These are phyloP conservation scores for Crocallis elinguaria DNA, from an alignment of 2,888 invertebrate species.

Conservation along the genomic window DNA sequence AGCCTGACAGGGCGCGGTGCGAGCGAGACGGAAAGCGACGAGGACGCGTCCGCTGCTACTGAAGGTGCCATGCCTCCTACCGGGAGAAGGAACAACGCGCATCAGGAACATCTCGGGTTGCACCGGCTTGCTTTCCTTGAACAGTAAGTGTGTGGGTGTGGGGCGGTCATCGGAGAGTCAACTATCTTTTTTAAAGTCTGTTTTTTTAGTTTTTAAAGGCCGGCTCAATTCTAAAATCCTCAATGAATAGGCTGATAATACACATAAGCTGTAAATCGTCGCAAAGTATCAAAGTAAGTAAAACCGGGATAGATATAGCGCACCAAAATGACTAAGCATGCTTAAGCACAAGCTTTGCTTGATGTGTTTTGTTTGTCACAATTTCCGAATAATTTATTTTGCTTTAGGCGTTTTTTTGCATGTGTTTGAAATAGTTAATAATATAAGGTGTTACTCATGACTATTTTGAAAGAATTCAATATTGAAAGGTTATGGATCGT, in stretches of 20 bases:
- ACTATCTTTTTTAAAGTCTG: too few relatives aligned
- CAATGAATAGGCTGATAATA: too few relatives aligned
- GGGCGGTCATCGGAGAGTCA: neutral
- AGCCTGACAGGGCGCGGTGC: slow-evolving; percentile 82
- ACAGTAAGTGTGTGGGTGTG: slow-evolving; percentile 60
- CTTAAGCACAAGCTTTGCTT: slow-evolving; percentile 55
- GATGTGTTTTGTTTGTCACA: slow-evolving; percentile 39
- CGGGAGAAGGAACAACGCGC: slow-evolving; percentile 59
- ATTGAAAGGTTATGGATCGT: too few relatives aligned
- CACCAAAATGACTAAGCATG: slow-evolving; percentile 40
- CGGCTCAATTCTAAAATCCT: too few relatives aligned
- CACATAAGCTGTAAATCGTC: neutral
- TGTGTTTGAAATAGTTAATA: slow-evolving; percentile 4
- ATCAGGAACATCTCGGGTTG: slow-evolving; percentile 81
- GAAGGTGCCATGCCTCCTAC: slow-evolving; percentile 65
- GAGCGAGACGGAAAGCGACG: slow-evolving; percentile 91
- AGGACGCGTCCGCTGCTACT: slow-evolving; percentile 82
- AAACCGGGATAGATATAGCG: too few relatives aligned
- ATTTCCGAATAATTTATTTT: slow-evolving; percentile 29
- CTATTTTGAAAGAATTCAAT: neutral
- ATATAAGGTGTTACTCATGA: neutral
- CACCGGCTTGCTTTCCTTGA: slow-evolving; percentile 70
- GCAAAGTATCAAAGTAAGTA: too few relatives aligned
- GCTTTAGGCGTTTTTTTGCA: slow-evolving; percentile 25
- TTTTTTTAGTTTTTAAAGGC: too few relatives aligned